These are phyloP conservation scores for Helicorthomorpha holstii DNA, from an alignment of 1,140 invertebrate genomes.

Conservation along the genomic window DNA sequence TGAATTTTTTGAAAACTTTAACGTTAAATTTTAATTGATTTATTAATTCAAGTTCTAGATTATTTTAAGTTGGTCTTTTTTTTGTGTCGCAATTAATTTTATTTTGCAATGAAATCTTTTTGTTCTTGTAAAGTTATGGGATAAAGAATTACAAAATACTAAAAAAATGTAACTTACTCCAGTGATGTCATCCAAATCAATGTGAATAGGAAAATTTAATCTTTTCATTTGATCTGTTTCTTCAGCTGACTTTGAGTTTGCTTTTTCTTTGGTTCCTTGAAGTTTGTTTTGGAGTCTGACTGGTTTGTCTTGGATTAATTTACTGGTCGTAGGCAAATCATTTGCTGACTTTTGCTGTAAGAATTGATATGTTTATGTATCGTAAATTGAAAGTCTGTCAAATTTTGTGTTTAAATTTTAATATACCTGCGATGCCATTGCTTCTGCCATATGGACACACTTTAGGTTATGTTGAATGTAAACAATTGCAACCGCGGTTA, in stretches of 20 bases:
- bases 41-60: no score
- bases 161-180: slow-evolving; percentile 36
- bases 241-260: neutral
- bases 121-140: neutral
- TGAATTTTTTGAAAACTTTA: no score
- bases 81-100: neutral
- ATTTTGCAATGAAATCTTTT: neutral
- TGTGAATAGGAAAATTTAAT: slow-evolving; percentile 54
- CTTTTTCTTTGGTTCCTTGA: slow-evolving; percentile 5
- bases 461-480: slow-evolving; percentile 39
- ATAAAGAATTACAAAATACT: neutral
- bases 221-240: neutral
- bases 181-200: slow-evolving; percentile 60
- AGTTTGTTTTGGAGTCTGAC: neutral
- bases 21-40: no score
- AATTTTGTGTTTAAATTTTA: no score
- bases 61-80: no score
- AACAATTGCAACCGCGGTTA: slow-evolving; percentile 57
- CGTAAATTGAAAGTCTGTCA: no score
- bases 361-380: no score
- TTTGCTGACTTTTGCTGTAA: no score
- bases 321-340: slow-evolving; percentile 1
- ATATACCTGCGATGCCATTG: no score
- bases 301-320: slow-evolving; percentile 2
- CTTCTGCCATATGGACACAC: neutral